Percentiles rank a stretch among this genome's conserved stretches.
phyloP scores from a whole-genome alignment of 2,113 vertebrate genomes.

The Pygathrix nemaeus region DNA sequence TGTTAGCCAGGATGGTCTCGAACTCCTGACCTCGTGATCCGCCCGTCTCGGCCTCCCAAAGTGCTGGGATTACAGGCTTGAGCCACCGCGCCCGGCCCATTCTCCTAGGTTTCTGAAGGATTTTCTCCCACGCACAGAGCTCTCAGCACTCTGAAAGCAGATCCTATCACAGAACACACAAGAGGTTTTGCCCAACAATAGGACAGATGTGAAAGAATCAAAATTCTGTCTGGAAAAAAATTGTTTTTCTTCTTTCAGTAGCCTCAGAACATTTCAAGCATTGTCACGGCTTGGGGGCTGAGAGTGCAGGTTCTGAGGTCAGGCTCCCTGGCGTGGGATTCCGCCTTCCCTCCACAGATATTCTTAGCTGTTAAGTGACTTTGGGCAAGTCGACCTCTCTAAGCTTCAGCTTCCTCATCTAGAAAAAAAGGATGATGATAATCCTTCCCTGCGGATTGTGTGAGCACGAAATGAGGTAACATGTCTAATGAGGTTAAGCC shows the following conservation, averaged over 20 bases:
- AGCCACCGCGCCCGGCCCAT: too few relatives aligned
- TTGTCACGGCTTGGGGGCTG: background rate
- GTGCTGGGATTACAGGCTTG: too few relatives aligned
- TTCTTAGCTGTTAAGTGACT: background rate
- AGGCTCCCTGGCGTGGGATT: background rate
- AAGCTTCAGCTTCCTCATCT: background rate
- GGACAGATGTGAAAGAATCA: background rate
- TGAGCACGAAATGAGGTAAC: background rate
- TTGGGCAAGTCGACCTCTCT: background rate
- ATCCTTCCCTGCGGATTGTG: background rate
- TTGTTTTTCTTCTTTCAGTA: background rate
- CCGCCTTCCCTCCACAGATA: too few relatives aligned
- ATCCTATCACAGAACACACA: background rate
- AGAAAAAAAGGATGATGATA: background rate
- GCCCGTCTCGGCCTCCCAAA: too few relatives aligned
- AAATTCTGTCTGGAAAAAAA: background rate
- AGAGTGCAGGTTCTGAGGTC: background rate
- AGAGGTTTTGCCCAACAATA: background rate
- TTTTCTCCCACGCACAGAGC: background rate
- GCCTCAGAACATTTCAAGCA: background rate
- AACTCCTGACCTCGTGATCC: too few relatives aligned
- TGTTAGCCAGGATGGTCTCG: too few relatives aligned
- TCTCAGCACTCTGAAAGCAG: background rate
- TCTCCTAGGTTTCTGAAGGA: background rate
- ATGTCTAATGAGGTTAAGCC: too few relatives aligned